Conservation (phyloP, 2,888 invertebrate species). For the Myathropa florea region DNA sequence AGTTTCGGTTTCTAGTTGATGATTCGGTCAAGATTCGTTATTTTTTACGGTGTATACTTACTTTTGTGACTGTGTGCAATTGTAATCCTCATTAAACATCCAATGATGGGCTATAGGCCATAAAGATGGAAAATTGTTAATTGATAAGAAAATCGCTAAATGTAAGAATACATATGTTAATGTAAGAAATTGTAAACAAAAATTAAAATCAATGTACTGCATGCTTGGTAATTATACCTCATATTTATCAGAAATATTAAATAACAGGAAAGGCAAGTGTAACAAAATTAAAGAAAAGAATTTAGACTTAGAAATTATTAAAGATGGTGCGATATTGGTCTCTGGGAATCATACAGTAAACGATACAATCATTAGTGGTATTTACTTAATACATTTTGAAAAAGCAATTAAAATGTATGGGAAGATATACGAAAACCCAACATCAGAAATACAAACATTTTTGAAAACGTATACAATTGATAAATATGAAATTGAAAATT, state of each 20-base stretch:
- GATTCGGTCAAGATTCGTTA: too few relatives aligned
- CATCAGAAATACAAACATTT: neutral
- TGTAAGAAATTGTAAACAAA: neutral
- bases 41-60: too few relatives aligned
- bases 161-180: neutral
- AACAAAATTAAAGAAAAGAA: conserved; percentile 16
- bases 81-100: conserved; percentile 1
- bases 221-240: neutral
- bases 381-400: neutral
- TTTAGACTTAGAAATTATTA: conserved; percentile 5
- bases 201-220: neutral
- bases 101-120: neutral
- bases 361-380: neutral
- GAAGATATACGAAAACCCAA: conserved; percentile 10
- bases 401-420: neutral
- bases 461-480: conserved; percentile 12
- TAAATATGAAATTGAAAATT: neutral
- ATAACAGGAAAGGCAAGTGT: neutral
- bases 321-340: conserved; percentile 6
- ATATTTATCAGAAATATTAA: conserved; percentile 9
- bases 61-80: too few relatives aligned
- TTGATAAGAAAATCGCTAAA: neutral
- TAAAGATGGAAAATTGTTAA: neutral
- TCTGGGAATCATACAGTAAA: neutral
- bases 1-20: too few relatives aligned